Base-by-base conservation (phyloP, 2,113 vertebrate species). In the Tragulus kanchil region DNA sequence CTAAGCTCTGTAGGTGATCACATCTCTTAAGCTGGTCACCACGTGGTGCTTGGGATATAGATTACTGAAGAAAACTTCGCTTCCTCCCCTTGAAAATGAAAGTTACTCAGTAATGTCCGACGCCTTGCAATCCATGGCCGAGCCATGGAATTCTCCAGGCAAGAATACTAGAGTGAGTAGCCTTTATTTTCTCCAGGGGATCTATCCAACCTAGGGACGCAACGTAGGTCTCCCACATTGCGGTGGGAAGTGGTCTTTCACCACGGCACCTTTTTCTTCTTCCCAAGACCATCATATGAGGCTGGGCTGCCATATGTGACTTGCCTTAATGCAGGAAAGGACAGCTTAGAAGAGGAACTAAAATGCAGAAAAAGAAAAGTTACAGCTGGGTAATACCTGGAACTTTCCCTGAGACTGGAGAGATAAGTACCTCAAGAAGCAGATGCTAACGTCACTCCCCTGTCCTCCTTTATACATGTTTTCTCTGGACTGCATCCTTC, bases 301-400 rank as follows among this genome's bases (percentile, higher is more conserved):
- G 17, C 25, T 48, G 62, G 13, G 31, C 19, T 95, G 52, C 77
- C 67, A 11, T 16, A 9, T 62, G 75, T 59, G 59, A 77, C 50
- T 96, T 17, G n/a, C 13, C 95, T 64, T 92, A 89, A 59, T 69
- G 81, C 82, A 82, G 62, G 71, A 48, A 15, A 69, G 52, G 67
- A 3, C 25, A 89, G 16, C 56, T 95, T 71, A 50, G 83, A 86
- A 73, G 75, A 48, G 3, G 28, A 90, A 85, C 95, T 54, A 69
- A 2, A n/a, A 48, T 75, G n/a, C 71, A 92, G 64, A 77, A 78
- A 78, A 87, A 75, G 21, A 93, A 92, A 36, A 69, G 26, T 73
- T 87, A n/a, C 28, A 75, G 48, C 77, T 69, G 19, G 65, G 36
- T 85, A 79, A 59, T 78, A 58, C 91, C 31, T 17, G 56, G 13